These are phyloP conservation scores for Aleiodes leptofemur DNA, from an alignment of 2,888 invertebrate genomes.

Conservation along the genomic window DNA sequence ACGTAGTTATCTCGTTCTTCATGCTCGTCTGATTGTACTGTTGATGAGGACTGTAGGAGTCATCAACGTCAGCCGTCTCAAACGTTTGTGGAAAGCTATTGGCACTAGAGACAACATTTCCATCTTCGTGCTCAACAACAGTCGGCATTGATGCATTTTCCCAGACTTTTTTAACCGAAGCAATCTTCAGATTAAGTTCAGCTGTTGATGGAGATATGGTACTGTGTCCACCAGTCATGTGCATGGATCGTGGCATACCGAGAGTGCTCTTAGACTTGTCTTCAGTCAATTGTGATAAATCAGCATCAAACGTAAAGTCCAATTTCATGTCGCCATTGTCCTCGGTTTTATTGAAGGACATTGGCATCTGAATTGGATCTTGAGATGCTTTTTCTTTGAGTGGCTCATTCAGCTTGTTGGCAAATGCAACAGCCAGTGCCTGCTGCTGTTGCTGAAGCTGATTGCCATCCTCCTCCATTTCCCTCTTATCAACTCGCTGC, in stretches of 20 bases:
- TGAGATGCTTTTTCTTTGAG: conserved; percentile 75
- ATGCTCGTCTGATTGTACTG: conserved; percentile 76
- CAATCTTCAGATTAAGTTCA: conserved; percentile 95
- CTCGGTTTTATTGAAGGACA: conserved; percentile 83
- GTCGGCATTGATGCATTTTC: conserved; percentile 83
- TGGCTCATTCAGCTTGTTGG: conserved; percentile 76
- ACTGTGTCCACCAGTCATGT: conserved; percentile 81
- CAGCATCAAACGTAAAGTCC: conserved; percentile 93
- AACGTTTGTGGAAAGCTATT: conserved; percentile 73
- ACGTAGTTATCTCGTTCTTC: conserved; percentile 77
- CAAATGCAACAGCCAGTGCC: conserved; percentile 73
- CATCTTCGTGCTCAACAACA: conserved; percentile 79
- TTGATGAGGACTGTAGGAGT: conserved; percentile 77
- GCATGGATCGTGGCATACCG: conserved; percentile 80
- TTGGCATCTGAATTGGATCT: conserved; percentile 79
- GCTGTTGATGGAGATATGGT: conserved; percentile 89
- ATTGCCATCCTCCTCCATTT: conserved; percentile 78
- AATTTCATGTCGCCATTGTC: conserved; percentile 92
- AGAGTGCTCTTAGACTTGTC: conserved; percentile 80
- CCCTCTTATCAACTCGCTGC: conserved; percentile 76
- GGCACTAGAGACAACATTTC: conserved; percentile 75
- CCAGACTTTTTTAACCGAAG: conserved; percentile 93
- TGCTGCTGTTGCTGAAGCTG: conserved; percentile 75
- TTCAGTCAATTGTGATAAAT: conserved; percentile 85
- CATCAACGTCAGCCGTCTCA: conserved; percentile 76